Conservation (phyloP, 2,888 invertebrate species). For the Polyommatus icarus region DNA sequence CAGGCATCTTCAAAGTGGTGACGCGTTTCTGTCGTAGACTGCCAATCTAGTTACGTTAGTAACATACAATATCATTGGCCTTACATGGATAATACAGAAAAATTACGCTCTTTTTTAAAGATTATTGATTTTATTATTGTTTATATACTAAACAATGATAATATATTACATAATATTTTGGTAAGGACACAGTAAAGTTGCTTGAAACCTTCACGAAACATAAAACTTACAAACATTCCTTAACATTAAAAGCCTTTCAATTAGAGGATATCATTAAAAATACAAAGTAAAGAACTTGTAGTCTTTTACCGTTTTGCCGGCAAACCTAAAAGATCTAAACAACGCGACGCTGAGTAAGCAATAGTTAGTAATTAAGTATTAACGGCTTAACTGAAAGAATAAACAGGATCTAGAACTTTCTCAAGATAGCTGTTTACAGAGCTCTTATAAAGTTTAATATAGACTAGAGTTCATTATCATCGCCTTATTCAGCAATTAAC, state of each 20-base stretch:
- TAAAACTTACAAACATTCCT: not conserved
- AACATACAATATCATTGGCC: too few relatives aligned
- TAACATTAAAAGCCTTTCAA: not conserved
- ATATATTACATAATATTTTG: too few relatives aligned
- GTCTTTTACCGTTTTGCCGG: not conserved
- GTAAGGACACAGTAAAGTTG: too few relatives aligned
- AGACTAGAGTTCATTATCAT: not conserved
- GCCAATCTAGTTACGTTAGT: too few relatives aligned
- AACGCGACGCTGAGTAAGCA: conserved; percentile 7
- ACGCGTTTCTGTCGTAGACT: too few relatives aligned
- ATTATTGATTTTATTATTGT: too few relatives aligned
- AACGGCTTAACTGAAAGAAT: conserved; percentile 24
- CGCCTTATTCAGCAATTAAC: too few relatives aligned
- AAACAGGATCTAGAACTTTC: conserved; percentile 13
- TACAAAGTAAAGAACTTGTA: not conserved
- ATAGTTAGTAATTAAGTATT: conserved; percentile 20
- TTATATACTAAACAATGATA: too few relatives aligned
- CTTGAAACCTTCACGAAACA: too few relatives aligned
- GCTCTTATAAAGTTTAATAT: conserved; percentile 16
- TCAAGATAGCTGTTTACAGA: conserved; percentile 15
- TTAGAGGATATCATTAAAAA: not conserved
- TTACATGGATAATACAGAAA: too few relatives aligned
- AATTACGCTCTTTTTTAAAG: too few relatives aligned
- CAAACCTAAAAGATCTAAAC: conserved; percentile 10
- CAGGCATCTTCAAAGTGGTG: too few relatives aligned